Base-by-base conservation (phyloP, 2,888 invertebrate genomes). In the Lasioglossum marginatum region DNA sequence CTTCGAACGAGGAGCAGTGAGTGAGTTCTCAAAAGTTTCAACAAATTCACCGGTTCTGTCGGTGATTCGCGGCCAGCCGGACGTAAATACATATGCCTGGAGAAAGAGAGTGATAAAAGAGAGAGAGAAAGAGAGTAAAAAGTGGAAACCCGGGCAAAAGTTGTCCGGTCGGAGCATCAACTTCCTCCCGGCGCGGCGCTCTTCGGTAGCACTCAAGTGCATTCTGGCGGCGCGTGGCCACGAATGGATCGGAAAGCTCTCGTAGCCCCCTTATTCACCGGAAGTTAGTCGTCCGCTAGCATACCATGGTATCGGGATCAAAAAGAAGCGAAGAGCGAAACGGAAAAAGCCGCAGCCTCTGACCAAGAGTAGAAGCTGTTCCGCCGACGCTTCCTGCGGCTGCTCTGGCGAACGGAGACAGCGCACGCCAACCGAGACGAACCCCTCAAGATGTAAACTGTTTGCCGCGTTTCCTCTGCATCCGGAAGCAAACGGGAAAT, bases 381-480 rank as follows among this genome's bases (percentile, higher is more conserved):
- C 34, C 73, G 37, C 31, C 73, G 66, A 40, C 72, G 77, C 52
- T 82, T 86, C 81, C 88, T 80, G 82, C 66, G 71, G 37, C 27
- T 31, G 40, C 60, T 68, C 43, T 5, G 8, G 66, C 19, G 78
- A 76, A 72, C 63, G 72, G 74, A 76, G 71, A 73, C 60, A 52
- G 23, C 76, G 23, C 45, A 12, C 27, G 73, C 63, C 63, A 63
- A 27, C 71, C 70, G 66, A 76, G 31, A 57, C 63, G 27, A 45
- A 77, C 74, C 81, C 76, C 83, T 87, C 87, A 88, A 83, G 92
- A 91, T 92, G 92, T 93, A 93, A 93, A 92, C 93, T 90, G 92
- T 93, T 93, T 91, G 90, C 92, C 85, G 87, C 90, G 90, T 89
- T 93, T 93, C 92, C 92, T 88, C 83, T 79, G 87, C 81, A 87